Base-by-base conservation (phyloP, 2,888 invertebrate species). In the Eurytoma californica region DNA sequence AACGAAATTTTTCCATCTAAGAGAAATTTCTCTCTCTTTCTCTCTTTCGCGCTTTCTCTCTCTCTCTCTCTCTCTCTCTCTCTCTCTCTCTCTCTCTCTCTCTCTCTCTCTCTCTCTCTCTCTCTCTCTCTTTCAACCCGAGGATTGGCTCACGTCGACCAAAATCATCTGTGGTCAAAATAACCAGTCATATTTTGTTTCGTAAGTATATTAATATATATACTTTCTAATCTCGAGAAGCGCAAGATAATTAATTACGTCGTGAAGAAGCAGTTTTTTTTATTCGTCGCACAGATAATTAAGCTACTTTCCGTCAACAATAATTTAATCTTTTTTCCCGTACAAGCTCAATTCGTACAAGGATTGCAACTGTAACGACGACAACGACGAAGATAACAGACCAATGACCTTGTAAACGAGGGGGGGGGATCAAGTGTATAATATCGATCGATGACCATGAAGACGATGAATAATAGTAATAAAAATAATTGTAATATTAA, bases 401-500 rank as follows among this genome's bases (percentile, higher is more conserved):
- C 79, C 79, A 81, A 80, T 81, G 81, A 80, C 66, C 76, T 82
- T 81, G 76, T 78, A 79, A 80, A 77, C 72, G 76, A 72, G 77
- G 47, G 66, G 61, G 66, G 79, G 77, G 69, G 39, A 73, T 72
- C 39, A 18, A 75, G 72, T 24, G 55, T 80, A 73, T 55, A 79
- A 67, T 67, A 76, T 72, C 67, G 79, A 70, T 79, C 28, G 69
- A 79, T 79, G 74, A 79, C 57, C 58, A 72, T 67, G 73, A 70
- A 67, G 58, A 77, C 66, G 77, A 80, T 77, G 68, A 80, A 85
- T 85, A 84, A 83, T 84, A 83, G 82, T 82, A 81, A 81, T 83
- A 81, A 81, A 83, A 18, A 68, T 67, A 77, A 68, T 72, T n/a
- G 39, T 67, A 58, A 58, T 76, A 69, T 60, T 60, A 72, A 72